These are phyloP conservation scores for Propithecus perrieri DNA, from an alignment of 2,797 vertebrate genomes.

Conservation along the genomic window DNA sequence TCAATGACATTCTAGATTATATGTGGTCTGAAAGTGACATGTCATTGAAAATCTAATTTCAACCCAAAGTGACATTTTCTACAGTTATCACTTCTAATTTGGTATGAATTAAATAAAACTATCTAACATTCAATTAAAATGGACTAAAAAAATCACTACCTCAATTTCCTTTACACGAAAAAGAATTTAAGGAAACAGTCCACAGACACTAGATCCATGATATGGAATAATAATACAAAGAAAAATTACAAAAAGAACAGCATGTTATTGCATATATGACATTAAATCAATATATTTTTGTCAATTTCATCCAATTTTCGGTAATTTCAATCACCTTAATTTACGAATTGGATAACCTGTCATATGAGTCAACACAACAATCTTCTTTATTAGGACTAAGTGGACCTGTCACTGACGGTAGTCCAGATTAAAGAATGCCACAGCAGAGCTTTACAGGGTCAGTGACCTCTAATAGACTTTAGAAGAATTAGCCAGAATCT, in stretches of 20 bases:
- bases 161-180: background rate
- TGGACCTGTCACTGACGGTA: background rate
- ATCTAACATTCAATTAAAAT: background rate
- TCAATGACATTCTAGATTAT: background rate
- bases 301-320: background rate
- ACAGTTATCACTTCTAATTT: background rate
- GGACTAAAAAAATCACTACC: background rate
- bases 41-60: background rate
- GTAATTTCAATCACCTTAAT: background rate
- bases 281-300: background rate
- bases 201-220: background rate
- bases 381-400: background rate
- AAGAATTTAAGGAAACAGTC: background rate
- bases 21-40: background rate
- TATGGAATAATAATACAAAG: background rate
- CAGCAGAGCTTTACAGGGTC: rapidly evolving
- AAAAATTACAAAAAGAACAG: background rate
- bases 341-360: background rate
- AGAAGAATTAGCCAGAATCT: background rate
- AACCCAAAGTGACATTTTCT: background rate
- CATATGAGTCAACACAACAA: background rate
- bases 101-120: background rate
- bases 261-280: background rate
- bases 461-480: background rate
- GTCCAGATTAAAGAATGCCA: background rate